Evolutionary conservation across 2,113 vertebrate species (phyloP).

Genomic region (Seriola quinqueradiata): DNA sequence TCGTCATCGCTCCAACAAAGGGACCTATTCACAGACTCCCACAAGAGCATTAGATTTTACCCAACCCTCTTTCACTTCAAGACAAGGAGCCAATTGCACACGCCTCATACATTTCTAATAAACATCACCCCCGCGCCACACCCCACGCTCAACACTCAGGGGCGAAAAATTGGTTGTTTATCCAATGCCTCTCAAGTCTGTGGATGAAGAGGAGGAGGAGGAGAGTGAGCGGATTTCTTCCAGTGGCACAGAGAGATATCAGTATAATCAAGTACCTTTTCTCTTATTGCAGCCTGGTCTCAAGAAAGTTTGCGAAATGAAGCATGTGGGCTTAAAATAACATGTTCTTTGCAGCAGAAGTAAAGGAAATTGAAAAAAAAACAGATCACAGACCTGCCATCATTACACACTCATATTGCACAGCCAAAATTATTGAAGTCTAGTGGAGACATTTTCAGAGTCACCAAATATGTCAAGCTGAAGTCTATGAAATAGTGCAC

Average conservation of each 20-base stretch:
- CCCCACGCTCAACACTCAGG: constrained; percentile 30
- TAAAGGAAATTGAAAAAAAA: too few relatives aligned
- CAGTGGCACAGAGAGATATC: constrained; percentile 15
- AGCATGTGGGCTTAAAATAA: background rate
- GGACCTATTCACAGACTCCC: constrained; percentile 49
- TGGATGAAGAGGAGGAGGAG: background rate
- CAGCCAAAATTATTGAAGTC: background rate
- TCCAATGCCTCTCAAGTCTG: constrained; percentile 40
- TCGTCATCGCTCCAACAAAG: constrained; percentile 43
- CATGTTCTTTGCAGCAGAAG: background rate
- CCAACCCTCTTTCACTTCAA: constrained; percentile 45
- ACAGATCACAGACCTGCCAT: background rate
- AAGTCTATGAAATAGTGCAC: background rate
- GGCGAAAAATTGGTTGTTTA: constrained; percentile 25
- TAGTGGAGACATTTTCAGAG: background rate
- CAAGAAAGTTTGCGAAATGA: constrained; percentile 13
- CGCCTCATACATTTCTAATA: constrained; percentile 30
- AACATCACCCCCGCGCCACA: constrained; percentile 29
- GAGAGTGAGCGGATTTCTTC: constrained; percentile 6
- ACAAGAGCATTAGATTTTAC: constrained; percentile 48
- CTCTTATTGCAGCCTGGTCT: background rate
- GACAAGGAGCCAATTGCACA: constrained; percentile 56
- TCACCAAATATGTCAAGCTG: background rate
- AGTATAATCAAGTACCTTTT: constrained; percentile 18
- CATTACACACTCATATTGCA: background rate